A percentile compares a stretch with the other conserved stretches of the same genome.
Evolutionary conservation across 2,888 invertebrate genomes (phyloP).

Genomic region (Heliconius ethilla): DNA sequence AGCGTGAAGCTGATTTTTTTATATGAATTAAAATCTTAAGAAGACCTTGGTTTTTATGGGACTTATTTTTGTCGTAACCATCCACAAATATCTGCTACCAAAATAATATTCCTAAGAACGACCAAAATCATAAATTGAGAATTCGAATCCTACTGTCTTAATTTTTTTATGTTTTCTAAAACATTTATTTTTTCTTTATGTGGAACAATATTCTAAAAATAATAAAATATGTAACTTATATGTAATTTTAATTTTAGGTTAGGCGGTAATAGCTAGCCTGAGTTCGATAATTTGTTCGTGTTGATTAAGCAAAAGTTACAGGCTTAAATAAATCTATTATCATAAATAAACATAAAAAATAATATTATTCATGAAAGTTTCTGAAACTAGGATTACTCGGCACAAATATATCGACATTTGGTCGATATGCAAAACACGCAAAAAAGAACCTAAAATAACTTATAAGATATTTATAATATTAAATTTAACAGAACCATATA

Average conservation of each 20-base stretch:
- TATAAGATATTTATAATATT: not conserved
- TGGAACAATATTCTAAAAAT: too few relatives aligned
- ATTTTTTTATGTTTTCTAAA: not conserved
- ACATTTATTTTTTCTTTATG: not conserved
- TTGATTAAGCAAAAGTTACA: not conserved
- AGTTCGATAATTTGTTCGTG: not conserved
- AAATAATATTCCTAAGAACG: not conserved
- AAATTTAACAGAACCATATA: not conserved
- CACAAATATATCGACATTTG: not conserved
- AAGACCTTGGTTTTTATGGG: too few relatives aligned
- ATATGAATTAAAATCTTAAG: too few relatives aligned
- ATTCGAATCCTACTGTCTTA: too few relatives aligned
- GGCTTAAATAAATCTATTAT: not conserved
- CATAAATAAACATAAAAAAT: not conserved
- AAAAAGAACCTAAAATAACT: not conserved
- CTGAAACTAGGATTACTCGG: not conserved
- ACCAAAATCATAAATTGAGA: too few relatives aligned
- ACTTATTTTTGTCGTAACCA: too few relatives aligned
- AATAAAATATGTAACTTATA: too few relatives aligned
- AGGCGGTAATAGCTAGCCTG: not conserved
- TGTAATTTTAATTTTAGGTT: not conserved
- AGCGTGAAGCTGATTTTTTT: too few relatives aligned
- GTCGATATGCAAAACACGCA: not conserved
- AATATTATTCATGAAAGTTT: not conserved
- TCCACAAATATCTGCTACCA: not conserved